A percentile compares a stretch with the other conserved stretches of the same genome.
These are phyloP conservation scores for Elegia similella DNA, from an alignment of 2,888 invertebrate genomes.

Conservation along the genomic window DNA sequence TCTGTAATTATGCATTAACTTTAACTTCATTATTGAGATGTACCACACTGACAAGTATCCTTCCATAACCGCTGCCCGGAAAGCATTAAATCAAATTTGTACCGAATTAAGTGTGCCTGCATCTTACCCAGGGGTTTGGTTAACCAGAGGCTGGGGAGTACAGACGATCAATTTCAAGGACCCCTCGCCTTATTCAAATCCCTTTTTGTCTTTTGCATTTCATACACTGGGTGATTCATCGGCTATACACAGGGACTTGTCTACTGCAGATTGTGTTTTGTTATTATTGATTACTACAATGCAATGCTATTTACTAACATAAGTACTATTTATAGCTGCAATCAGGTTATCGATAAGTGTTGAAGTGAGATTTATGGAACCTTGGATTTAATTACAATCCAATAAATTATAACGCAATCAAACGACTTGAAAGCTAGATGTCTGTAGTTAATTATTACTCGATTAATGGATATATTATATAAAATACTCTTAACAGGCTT, in stretches of 20 bases:
- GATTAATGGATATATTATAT: neutral
- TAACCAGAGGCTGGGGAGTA: conserved; percentile 73
- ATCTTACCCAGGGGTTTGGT: conserved; percentile 59
- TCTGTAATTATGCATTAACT: neutral
- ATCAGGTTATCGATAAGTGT: neutral
- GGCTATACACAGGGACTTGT: conserved; percentile 23
- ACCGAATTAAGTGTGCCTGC: conserved; percentile 63
- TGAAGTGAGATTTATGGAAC: neutral
- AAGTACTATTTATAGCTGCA: neutral
- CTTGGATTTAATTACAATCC: neutral
- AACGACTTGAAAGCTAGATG: neutral
- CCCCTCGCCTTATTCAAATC: conserved; percentile 76
- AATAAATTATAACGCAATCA: neutral
- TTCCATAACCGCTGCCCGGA: conserved; percentile 17
- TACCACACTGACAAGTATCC: conserved; percentile 1
- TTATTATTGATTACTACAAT: conserved; percentile 2
- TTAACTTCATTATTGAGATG: neutral
- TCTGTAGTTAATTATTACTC: neutral
- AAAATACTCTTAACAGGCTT: neutral
- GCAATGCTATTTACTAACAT: neutral
- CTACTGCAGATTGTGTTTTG: conserved; percentile 5
- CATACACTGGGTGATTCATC: conserved; percentile 67
- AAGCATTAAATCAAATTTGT: conserved; percentile 72
- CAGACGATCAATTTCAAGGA: conserved; percentile 77
- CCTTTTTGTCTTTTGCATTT: conserved; percentile 75